phyloP scores from a whole-genome alignment of 2,113 vertebrate species.

The Dermatemys mawii region DNA sequence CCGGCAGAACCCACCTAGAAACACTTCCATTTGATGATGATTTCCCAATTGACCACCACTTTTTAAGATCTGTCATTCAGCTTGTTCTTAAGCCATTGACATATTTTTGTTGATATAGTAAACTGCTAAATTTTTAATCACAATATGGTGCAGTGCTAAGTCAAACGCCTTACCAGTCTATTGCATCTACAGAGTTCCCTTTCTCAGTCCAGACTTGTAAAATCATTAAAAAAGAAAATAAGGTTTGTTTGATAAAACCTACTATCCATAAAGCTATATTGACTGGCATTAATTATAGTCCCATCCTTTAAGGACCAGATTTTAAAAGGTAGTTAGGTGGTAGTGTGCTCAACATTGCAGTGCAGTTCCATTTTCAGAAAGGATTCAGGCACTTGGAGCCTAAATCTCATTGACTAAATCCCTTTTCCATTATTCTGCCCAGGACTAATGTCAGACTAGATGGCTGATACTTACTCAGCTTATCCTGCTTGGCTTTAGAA shows the following conservation, averaged over 20 bases:
- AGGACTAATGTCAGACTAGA: not conserved
- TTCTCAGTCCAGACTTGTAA: not conserved
- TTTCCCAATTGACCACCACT: not conserved
- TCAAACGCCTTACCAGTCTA: not conserved
- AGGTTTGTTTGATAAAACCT: not conserved
- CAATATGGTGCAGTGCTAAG: not conserved
- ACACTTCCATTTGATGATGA: not conserved
- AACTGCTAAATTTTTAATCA: not conserved
- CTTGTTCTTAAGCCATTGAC: not conserved
- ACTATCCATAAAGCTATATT: not conserved
- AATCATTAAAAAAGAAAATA: not conserved
- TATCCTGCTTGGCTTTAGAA: not conserved
- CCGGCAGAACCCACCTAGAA: not conserved
- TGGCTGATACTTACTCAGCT: no score
- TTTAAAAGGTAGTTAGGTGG: no score
- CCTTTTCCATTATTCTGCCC: not conserved
- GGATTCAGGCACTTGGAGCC: no score
- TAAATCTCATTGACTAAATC: no score
- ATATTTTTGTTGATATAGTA: not conserved
- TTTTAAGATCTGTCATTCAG: not conserved
- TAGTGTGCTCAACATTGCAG: no score
- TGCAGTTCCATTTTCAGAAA: no score
- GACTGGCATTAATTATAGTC: not conserved
- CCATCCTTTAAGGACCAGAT: not conserved
- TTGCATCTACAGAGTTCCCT: not conserved